Conservation (phyloP, 2,888 invertebrate species). For the Brachylomia viminalis region DNA sequence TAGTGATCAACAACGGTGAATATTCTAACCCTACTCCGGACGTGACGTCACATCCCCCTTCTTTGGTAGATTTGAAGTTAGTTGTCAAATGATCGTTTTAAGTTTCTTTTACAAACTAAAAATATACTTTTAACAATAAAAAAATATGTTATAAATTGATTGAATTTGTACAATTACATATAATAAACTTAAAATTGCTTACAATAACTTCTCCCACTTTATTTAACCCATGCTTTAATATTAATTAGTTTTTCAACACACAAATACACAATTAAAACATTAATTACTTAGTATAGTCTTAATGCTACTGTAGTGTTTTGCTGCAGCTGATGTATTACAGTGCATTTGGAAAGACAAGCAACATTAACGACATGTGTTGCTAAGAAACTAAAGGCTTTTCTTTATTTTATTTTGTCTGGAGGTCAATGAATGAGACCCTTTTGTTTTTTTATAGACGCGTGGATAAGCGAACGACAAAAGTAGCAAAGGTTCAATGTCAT, state of each 20-base stretch:
- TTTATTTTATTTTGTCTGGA: conserved; percentile 35
- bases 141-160: no score
- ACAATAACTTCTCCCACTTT: background rate
- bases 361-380: conserved; percentile 35
- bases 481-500: background rate
- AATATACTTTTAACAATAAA: no score
- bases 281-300: background rate
- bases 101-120: no score
- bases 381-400: conserved; percentile 14
- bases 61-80: no score
- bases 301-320: background rate
- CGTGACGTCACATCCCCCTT: no score
- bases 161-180: no score
- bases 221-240: background rate
- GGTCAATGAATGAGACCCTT: conserved; percentile 34
- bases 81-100: no score
- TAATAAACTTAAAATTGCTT: no score
- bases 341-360: conserved; percentile 4
- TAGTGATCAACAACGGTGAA: no score
- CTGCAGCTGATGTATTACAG: conserved; percentile 21
- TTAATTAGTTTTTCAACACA: background rate
- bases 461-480: background rate
- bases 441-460: conserved; percentile 19
- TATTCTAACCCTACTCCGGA: no score
- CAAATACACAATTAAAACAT: conserved; percentile 18